These are phyloP conservation scores for Helarctos malayanus DNA, from an alignment of 2,797 vertebrate species.

Conservation along the genomic window DNA sequence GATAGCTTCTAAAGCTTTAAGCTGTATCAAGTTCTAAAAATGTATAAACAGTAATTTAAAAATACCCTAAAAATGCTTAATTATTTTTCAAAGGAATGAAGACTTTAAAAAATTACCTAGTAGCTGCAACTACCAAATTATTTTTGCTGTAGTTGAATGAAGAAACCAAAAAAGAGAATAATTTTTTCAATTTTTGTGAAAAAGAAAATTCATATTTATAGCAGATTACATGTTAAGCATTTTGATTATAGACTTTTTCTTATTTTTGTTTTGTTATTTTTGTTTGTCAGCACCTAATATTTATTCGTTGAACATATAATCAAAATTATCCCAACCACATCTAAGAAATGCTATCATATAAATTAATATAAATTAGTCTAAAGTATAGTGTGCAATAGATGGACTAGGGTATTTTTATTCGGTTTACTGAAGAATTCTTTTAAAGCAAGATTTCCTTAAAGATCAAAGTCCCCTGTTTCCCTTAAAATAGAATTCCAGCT, in stretches of 20 bases:
- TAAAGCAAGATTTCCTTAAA: constrained; percentile 31
- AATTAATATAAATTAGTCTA: neutral
- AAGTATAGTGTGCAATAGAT: constrained; percentile 26
- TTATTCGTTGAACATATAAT: neutral
- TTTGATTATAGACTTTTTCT: neutral
- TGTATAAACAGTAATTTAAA: constrained; percentile 15
- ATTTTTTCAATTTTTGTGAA: constrained; percentile 12
- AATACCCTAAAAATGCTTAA: constrained; percentile 38
- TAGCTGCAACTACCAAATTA: neutral
- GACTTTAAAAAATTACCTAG: constrained; percentile 39
- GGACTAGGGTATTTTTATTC: neutral
- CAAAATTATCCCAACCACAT: constrained; percentile 24
- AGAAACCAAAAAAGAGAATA: neutral
- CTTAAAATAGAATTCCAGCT: constrained; percentile 5
- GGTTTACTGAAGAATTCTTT: constrained; percentile 54
- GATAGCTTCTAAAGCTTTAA: constrained; percentile 60
- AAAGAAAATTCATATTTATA: neutral
- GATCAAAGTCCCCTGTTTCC: neutral
- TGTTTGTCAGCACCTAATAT: constrained; percentile 5
- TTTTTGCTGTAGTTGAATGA: constrained; percentile 40
- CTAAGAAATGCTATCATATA: constrained; percentile 19
- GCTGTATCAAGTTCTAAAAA: constrained; percentile 12
- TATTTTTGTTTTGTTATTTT: neutral
- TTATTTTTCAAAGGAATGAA: constrained; percentile 60
- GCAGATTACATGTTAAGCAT: neutral